Evolutionary conservation across 2,797 vertebrate species (phyloP).

Genomic region (Sitta carolinensis): DNA sequence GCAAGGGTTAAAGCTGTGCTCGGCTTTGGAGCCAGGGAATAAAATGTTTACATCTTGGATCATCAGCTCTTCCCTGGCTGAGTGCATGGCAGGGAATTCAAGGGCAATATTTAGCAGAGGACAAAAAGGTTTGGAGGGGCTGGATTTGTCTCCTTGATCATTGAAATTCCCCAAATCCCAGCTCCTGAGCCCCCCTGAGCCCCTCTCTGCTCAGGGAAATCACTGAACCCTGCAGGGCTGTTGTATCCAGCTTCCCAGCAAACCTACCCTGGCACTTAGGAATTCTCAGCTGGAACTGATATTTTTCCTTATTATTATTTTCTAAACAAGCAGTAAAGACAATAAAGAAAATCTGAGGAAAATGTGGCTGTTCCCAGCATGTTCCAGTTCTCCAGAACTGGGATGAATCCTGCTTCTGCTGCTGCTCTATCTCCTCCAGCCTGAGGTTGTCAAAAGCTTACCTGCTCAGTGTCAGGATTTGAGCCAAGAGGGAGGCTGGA

Average conservation of each 20-base stretch:
- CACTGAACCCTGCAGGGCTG: neutral
- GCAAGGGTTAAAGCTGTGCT: conserved; percentile 68
- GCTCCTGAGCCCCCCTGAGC: neutral
- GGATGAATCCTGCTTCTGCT: neutral
- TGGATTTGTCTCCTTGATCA: neutral
- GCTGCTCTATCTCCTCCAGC: neutral
- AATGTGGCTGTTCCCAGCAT: neutral
- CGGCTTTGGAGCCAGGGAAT: conserved; percentile 45
- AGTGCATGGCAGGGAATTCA: conserved; percentile 24
- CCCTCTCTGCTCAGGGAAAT: neutral
- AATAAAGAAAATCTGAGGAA: neutral
- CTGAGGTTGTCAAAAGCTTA: neutral
- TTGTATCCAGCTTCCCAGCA: neutral
- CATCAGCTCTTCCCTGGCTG: conserved; percentile 5
- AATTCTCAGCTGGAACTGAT: neutral
- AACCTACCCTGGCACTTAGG: neutral
- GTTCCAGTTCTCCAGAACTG: neutral
- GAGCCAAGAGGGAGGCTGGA: neutral
- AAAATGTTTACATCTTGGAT: conserved; percentile 53
- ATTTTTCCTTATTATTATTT: neutral
- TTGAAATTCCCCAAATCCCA: neutral
- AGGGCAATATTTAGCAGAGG: conserved; percentile 32
- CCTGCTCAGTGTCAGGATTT: neutral
- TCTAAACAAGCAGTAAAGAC: neutral
- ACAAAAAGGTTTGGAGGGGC: neutral